These are phyloP conservation scores for Sebastes glaucus DNA, from an alignment of 2,797 vertebrate genomes.

Conservation along the genomic window DNA sequence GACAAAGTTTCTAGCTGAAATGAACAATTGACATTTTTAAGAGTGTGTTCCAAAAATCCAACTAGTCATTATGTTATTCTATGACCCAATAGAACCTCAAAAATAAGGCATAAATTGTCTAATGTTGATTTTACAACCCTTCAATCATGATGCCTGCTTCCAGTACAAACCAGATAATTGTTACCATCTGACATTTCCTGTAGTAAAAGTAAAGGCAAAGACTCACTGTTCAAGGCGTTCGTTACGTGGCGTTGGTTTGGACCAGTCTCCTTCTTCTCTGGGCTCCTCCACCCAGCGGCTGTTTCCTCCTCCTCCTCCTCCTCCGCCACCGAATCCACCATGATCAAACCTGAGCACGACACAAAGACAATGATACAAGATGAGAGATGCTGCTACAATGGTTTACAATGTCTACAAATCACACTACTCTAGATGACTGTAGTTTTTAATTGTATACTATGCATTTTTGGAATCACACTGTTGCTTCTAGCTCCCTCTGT, in stretches of 20 bases:
- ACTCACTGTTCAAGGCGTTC: constrained; percentile 94
- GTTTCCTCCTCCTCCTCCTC: constrained; percentile 81
- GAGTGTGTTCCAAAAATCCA: neutral
- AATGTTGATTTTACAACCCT: neutral
- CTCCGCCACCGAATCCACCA: constrained; percentile 72
- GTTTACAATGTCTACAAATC: neutral
- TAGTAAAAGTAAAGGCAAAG: neutral
- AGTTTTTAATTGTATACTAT: neutral
- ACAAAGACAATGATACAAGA: neutral
- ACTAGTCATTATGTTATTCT: neutral
- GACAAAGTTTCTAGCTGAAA: no score
- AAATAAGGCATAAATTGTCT: neutral
- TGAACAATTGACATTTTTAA: no score
- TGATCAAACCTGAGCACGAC: constrained; percentile 85
- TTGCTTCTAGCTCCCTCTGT: neutral
- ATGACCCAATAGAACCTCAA: neutral
- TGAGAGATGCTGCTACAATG: neutral
- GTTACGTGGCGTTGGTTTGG: constrained; percentile 92
- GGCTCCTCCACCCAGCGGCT: constrained; percentile 93
- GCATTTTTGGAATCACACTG: neutral
- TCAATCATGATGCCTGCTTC: neutral
- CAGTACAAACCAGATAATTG: neutral
- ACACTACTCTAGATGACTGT: neutral
- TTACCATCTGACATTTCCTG: neutral
- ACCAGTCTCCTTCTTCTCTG: constrained; percentile 95